Evolutionary conservation across 1,140 invertebrate genomes (phyloP), one percentile per base, ranked within the genome.

Genomic region (Neocloeon triangulifer): DNA sequence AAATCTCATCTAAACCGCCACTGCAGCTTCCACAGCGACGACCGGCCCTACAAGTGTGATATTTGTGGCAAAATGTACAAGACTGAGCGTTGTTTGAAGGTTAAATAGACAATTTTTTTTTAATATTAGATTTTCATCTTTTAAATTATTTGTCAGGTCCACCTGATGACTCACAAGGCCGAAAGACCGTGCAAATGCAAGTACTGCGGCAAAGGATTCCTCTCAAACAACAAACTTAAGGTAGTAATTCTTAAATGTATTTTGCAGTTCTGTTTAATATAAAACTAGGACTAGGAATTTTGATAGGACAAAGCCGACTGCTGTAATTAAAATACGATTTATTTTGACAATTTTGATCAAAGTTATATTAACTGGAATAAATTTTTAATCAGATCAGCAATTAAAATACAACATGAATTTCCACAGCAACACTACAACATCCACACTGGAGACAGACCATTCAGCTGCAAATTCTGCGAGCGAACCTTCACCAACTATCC

Each of bases 401-500:
- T n/a, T n/a, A n/a, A n/a, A n/a, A n/a, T n/a, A n/a, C n/a, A n/a
- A n/a, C n/a, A n/a, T n/a, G n/a, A n/a, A n/a, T n/a, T n/a, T 38
- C 25, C 21, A 8, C 20, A 34, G 46, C 55, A 65, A 43, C 62
- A 62, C 39, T 51, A 51, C 20, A 61, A 65, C 41, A 58, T 60
- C 10, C 51, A 54, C 26, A 52, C 47, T 4, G 43, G 58, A 2
- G 60, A 64, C 42, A 42, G 54, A 27, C 60, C 62, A 5, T 63
- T 59, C 40, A 46, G 45, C 29, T 66, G 64, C 41, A 50, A 51
- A 31, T 47, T 57, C 13, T 66, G 62, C 42, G 49, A 52, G 5
- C 46, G 51, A 16, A 45, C 48, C 13, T 63, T 61, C 44, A 61
- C 58, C 5, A 57, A 61, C 36, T 59, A 59, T 43, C 55, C 59